Percentiles rank a stretch among this genome's conserved stretches.
phyloP scores from a whole-genome alignment of 2,888 invertebrate species.

The Oxystoma pomonae region DNA sequence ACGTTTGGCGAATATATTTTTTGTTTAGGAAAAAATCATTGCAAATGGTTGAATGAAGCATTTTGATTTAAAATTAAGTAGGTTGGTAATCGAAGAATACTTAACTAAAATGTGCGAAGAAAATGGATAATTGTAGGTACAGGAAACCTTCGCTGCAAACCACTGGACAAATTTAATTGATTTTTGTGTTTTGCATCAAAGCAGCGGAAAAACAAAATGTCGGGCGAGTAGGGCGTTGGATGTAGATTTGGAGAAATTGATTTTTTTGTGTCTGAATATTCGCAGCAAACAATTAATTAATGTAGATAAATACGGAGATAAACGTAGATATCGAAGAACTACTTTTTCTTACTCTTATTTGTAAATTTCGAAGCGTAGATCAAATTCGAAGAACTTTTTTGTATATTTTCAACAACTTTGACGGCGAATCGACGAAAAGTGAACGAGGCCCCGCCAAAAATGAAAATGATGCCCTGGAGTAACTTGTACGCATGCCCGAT shows the following conservation, averaged over 20 bases:
- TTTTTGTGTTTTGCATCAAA: constrained; percentile 29
- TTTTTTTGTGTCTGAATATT: constrained; percentile 42
- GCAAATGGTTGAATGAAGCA: constrained; percentile 24
- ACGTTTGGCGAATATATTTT: constrained; percentile 22
- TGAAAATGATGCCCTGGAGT: too few relatives aligned
- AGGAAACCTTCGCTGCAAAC: too few relatives aligned
- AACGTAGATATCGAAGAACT: constrained; percentile 45
- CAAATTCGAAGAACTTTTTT: too few relatives aligned
- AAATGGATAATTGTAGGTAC: constrained; percentile 25
- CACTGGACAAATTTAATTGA: constrained; percentile 32
- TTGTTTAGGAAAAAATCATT: constrained; percentile 14
- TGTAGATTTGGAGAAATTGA: too few relatives aligned
- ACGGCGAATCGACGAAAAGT: too few relatives aligned
- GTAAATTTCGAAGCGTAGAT: constrained; percentile 36
- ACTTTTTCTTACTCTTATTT: constrained; percentile 46
- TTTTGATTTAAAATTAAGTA: constrained; percentile 22
- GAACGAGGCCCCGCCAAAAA: too few relatives aligned
- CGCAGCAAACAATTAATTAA: constrained; percentile 49
- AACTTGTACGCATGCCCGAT: too few relatives aligned
- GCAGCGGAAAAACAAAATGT: constrained; percentile 42
- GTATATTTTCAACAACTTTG: too few relatives aligned
- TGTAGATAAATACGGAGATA: constrained; percentile 43
- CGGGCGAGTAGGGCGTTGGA: constrained; percentile 41
- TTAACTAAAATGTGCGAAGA: constrained; percentile 34
- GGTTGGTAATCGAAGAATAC: constrained; percentile 29